These are phyloP conservation scores for Dynastes hyllus DNA, from an alignment of 2,888 invertebrate species.

Conservation along the genomic window DNA sequence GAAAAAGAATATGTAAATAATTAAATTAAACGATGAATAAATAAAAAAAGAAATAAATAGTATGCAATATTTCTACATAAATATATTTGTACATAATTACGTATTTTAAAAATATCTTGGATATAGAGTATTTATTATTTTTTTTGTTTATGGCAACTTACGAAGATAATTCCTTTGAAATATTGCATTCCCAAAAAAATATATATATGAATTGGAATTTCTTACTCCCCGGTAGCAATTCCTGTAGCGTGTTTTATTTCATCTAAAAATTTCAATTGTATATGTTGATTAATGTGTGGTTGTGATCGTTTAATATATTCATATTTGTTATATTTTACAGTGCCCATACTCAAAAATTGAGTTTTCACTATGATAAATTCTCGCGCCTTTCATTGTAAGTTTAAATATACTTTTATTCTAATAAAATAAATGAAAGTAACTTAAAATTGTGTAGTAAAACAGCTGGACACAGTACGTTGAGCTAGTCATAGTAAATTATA, in stretches of 20 bases:
- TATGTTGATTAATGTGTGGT: conserved; percentile 49
- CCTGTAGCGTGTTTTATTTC: not conserved
- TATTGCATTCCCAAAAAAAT: conserved; percentile 61
- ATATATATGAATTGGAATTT: not conserved
- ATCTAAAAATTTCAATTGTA: conserved; percentile 13
- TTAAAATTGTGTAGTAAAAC: conserved; percentile 50
- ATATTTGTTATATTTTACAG: conserved; percentile 29
- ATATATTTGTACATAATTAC: conserved; percentile 59
- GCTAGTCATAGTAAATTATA: conserved; percentile 71
- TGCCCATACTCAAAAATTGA: not conserved
- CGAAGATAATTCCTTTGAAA: conserved; percentile 55
- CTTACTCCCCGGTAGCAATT: not conserved
- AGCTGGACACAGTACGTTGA: conserved; percentile 63
- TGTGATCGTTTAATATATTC: conserved; percentile 51
- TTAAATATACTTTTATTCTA: not conserved
- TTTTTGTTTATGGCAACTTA: conserved; percentile 29
- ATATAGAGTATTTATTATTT: conserved; percentile 60
- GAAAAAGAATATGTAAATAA: conserved; percentile 60
- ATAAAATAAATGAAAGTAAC: conserved; percentile 20
- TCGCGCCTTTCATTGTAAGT: not conserved
- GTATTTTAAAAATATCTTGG: conserved; percentile 60
- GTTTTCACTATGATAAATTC: not conserved
- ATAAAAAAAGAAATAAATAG: conserved; percentile 53
- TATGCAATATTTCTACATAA: conserved; percentile 68
- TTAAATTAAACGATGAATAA: conserved; percentile 50